Evolutionary conservation across 2,888 invertebrate species (phyloP), one percentile per base, ranked within the genome.

Genomic region (Lottia gigantea): DNA sequence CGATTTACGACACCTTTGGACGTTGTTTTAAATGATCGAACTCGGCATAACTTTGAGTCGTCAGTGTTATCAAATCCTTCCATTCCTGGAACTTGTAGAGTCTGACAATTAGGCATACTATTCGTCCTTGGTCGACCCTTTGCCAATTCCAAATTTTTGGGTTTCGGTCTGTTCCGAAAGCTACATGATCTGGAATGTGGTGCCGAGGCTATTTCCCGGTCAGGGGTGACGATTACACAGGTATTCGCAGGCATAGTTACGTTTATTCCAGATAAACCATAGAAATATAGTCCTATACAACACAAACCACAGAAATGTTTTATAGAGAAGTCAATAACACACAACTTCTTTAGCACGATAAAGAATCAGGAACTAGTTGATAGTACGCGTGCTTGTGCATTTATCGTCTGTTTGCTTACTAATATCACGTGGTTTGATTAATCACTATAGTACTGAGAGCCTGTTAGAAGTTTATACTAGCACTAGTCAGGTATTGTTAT

Each of bases 11-110:
- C 93, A 19, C 96, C 96, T 88, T 94, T 93, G 87, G 95, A 94
- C 31, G 96, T 96, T 82, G 96, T 96, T 83, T 95, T 95, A 90
- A 97, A 97, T 89, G 96, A 96, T 79, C 97, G 91, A 78, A 97
- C 92, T 77, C 96, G 91, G 87, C 79, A 75, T 11, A 82, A 66
- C 19, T 77, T 73, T 45, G 47, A 46, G 31, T 31, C 69, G 40
- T 68, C 46, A 23, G 47, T 26, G 14, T 64, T 61, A 40, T 45
- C 65, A 31, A 14, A 64, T 46, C 25, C 65, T 46, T 15, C 61
- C 45, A 19, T 55, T 40, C 19, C 69, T 40, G 69, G 69, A 4
- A 69, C 55, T n/a, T 64, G 65, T 11, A 69, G 65, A 46, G 64
- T 64, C n/a, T 64, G 26, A 25, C 69, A 69, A 25, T 78, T 77